Evolutionary conservation across 2,113 vertebrate species (phyloP).

Genomic region (Trichomycterus rosablanca): DNA sequence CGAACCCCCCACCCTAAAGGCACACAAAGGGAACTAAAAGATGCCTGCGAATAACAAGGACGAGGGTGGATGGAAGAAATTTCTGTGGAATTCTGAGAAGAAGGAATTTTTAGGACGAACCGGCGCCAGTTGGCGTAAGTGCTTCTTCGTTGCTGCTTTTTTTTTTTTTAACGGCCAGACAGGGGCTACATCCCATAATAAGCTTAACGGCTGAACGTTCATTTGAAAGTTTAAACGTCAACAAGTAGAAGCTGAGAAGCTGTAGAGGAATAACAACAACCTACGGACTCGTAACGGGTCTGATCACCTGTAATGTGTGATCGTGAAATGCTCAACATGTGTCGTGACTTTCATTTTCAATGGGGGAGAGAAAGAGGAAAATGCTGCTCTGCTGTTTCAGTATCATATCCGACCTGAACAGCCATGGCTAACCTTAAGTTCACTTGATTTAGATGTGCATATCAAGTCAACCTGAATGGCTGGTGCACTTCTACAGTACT

Average conservation of each 20-base stretch:
- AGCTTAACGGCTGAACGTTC: too few species aligned
- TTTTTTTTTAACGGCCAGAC: neutral
- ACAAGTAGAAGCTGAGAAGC: too few species aligned
- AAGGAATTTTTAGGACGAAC: conserved; percentile 87
- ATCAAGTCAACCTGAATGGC: too few species aligned
- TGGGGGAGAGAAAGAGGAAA: neutral
- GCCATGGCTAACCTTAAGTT: too few species aligned
- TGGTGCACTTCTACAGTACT: too few species aligned
- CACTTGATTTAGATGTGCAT: too few species aligned
- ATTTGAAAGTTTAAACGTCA: too few species aligned
- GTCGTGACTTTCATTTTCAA: conserved; percentile 65
- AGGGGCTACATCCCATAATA: too few species aligned
- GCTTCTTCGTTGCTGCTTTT: conserved; percentile 18
- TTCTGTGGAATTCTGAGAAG: conserved; percentile 89
- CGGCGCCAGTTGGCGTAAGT: conserved; percentile 87
- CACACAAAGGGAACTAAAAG: conserved; percentile 40
- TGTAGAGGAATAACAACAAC: neutral
- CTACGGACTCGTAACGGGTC: neutral
- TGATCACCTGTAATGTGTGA: conserved; percentile 66
- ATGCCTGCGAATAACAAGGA: conserved; percentile 83
- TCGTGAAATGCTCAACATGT: conserved; percentile 28
- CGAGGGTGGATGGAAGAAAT: conserved; percentile 82
- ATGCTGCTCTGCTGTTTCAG: neutral
- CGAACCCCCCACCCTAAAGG: conserved; percentile 18
- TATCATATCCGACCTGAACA: too few species aligned